These are phyloP conservation scores for Strix occidentalis DNA, from an alignment of 2,797 vertebrate species.

Conservation along the genomic window DNA sequence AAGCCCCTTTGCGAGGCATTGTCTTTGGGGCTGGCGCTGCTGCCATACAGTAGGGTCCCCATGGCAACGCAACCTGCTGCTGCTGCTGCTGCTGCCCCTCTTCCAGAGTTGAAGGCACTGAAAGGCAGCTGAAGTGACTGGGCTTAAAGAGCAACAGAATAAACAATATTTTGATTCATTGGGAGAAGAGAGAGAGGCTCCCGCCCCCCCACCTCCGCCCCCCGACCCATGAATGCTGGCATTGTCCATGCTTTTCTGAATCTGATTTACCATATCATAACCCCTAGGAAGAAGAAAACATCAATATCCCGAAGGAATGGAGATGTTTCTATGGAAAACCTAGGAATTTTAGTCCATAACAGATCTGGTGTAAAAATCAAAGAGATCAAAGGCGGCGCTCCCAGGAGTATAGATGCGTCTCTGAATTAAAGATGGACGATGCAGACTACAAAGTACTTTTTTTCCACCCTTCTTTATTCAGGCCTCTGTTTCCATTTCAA, in stretches of 20 bases:
- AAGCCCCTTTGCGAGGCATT: constrained; percentile 76
- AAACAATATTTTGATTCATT: constrained; percentile 94
- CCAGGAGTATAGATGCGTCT: constrained; percentile 83
- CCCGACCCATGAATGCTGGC: constrained; percentile 84
- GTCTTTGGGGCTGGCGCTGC: constrained; percentile 73
- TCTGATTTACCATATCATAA: constrained; percentile 99
- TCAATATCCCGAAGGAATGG: constrained; percentile 97
- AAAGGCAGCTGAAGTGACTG: constrained; percentile 88
- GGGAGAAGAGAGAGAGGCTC: constrained; percentile 79
- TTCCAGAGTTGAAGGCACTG: constrained; percentile 87
- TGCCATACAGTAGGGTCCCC: constrained; percentile 82
- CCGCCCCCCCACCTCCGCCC: constrained; percentile 8
- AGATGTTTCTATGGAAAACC: constrained; percentile 99
- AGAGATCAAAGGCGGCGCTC: constrained; percentile 92
- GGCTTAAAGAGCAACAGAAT: constrained; percentile 85
- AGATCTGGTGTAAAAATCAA: constrained; percentile 88
- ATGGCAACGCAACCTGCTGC: constrained; percentile 88
- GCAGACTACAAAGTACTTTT: constrained; percentile 89
- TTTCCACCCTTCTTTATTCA: constrained; percentile 74
- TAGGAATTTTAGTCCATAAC: constrained; percentile 94
- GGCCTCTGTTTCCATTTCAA: constrained; percentile 78
- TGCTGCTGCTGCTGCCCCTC: constrained; percentile 67
- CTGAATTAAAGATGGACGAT: constrained; percentile 91
- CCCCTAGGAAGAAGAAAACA: constrained; percentile 99
- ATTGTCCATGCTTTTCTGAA: constrained; percentile 92